Evolutionary conservation across 2,888 invertebrate species (phyloP).

Genomic region (Macrophya alboannulata): DNA sequence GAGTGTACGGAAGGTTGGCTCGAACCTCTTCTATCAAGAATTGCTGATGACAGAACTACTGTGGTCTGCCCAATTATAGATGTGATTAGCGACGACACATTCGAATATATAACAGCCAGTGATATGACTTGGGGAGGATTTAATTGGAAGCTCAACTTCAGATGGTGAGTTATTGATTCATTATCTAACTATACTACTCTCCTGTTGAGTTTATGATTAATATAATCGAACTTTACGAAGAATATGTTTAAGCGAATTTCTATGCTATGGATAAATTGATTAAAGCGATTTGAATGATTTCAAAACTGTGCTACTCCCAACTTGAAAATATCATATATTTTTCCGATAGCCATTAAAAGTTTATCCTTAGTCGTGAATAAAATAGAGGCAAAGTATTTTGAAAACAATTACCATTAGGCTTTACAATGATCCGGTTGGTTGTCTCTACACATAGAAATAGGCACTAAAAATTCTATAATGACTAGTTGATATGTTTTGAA

Average conservation of each 20-base stretch:
- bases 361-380: background rate
- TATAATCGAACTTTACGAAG: background rate
- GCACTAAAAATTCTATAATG: background rate
- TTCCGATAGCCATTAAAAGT: slow-evolving; percentile 5
- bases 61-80: slow-evolving; percentile 99
- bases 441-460: background rate
- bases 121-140: slow-evolving; percentile 99
- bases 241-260: background rate
- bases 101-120: slow-evolving; percentile 99
- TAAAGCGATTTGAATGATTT: background rate
- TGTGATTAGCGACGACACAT: slow-evolving; percentile 99
- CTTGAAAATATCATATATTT: background rate
- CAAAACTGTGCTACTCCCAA: background rate
- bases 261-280: background rate
- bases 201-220: background rate
- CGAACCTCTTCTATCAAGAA: slow-evolving; percentile 95
- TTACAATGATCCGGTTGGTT: background rate
- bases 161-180: slow-evolving; percentile 87
- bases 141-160: slow-evolving; percentile 99
- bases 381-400: background rate
- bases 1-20: slow-evolving; percentile 99
- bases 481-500: background rate
- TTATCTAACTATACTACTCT: background rate
- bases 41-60: slow-evolving; percentile 94
- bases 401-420: background rate